Conservation (phyloP, 2,797 vertebrate genomes). For the Chanos chanos region DNA sequence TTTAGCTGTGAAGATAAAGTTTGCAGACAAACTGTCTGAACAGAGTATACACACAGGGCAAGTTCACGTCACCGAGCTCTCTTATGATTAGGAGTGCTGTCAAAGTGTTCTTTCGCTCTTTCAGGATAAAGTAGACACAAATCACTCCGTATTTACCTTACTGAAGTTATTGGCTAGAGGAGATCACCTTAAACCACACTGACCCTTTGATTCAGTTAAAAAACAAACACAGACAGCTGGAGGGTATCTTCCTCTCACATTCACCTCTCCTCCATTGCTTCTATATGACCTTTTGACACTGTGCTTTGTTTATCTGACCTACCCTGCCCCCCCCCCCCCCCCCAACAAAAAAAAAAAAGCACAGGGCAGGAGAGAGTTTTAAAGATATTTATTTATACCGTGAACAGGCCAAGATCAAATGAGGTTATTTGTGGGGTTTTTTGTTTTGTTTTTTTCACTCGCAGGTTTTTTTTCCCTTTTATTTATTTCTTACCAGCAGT, state of each 20-base stretch:
- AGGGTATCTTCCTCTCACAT: slow-evolving; percentile 28
- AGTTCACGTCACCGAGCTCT: no score
- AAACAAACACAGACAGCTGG: slow-evolving; percentile 16
- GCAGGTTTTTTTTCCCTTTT: slow-evolving; percentile 28
- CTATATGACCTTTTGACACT: slow-evolving; percentile 32
- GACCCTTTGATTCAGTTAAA: slow-evolving; percentile 20
- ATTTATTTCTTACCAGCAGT: slow-evolving; percentile 18
- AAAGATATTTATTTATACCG: slow-evolving; percentile 41
- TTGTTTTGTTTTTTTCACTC: slow-evolving; percentile 36
- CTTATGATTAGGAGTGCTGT: no score
- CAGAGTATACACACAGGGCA: no score
- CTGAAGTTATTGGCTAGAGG: neutral
- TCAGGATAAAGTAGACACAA: no score
- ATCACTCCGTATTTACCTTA: no score
- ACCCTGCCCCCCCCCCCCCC: slow-evolving; percentile 28
- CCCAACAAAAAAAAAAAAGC: slow-evolving; percentile 41
- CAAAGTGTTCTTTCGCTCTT: no score
- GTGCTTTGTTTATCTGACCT: slow-evolving; percentile 36
- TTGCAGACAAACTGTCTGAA: no score
- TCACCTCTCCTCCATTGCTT: slow-evolving; percentile 29
- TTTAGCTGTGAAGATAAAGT: no score
- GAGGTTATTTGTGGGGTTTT: no score
- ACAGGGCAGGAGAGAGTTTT: slow-evolving; percentile 18
- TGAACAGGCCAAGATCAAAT: slow-evolving; percentile 46
- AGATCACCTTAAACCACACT: slow-evolving; percentile 29